Conservation (phyloP, 2,888 invertebrate genomes). For the Conchocele bisecta region DNA sequence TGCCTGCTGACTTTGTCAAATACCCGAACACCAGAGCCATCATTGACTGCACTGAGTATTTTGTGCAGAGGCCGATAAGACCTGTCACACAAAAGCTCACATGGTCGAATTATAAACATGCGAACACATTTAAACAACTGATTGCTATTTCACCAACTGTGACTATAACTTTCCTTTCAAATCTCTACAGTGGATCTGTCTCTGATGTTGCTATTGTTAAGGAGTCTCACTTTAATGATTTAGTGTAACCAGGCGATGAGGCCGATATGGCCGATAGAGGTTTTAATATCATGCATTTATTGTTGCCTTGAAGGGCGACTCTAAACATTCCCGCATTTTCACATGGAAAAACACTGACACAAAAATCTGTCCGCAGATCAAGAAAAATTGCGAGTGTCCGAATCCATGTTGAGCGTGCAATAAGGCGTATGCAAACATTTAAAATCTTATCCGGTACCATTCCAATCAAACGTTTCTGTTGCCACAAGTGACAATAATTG, state of each 20-base stretch:
- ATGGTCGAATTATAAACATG: background rate
- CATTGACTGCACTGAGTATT: constrained; percentile 4
- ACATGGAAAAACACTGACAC: constrained; percentile 9
- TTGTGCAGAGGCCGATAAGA: background rate
- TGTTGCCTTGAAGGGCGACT: constrained; percentile 10
- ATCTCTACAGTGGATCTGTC: constrained; percentile 13
- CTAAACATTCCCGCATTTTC: constrained; percentile 20
- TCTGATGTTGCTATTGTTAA: constrained; percentile 20
- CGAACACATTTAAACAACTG: too few relatives aligned
- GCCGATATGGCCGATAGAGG: constrained; percentile 26
- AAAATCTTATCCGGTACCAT: constrained; percentile 19
- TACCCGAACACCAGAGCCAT: background rate
- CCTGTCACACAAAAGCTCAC: background rate
- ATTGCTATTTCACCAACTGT: background rate
- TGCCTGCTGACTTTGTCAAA: constrained; percentile 6
- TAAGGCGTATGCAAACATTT: constrained; percentile 17
- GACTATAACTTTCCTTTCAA: constrained; percentile 11
- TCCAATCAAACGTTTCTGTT: constrained; percentile 19
- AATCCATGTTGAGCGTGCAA: constrained; percentile 14
- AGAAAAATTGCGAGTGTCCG: constrained; percentile 9
- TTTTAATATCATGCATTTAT: constrained; percentile 7
- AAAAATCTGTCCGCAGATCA: constrained; percentile 8
- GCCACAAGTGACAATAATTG: constrained; percentile 17
- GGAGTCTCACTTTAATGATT: constrained; percentile 14
- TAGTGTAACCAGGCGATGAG: constrained; percentile 16